A percentile compares a stretch with the other conserved stretches of the same genome.
phyloP scores from a whole-genome alignment of 2,888 invertebrate genomes.

The Drosophila anomelani region DNA sequence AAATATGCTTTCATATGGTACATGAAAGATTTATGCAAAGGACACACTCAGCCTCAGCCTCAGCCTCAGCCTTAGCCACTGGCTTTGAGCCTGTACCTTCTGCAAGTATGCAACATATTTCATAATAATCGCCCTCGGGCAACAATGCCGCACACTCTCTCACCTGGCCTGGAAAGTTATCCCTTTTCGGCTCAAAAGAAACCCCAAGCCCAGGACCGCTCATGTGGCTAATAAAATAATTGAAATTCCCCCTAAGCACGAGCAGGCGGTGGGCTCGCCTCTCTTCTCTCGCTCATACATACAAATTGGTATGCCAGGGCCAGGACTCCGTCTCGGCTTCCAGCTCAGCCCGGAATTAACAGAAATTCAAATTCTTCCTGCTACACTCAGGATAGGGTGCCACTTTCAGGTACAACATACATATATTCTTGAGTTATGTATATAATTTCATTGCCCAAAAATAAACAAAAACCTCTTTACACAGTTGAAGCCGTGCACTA shows the following conservation, averaged over 20 bases:
- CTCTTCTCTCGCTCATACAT: slow-evolving; percentile 18
- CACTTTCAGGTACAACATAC: background rate
- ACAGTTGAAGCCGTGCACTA: background rate
- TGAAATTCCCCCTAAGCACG: slow-evolving; percentile 72
- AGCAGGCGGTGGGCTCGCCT: slow-evolving; percentile 32
- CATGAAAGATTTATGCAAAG: slow-evolving; percentile 74
- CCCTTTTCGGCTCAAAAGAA: slow-evolving; percentile 54
- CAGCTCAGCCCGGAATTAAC: slow-evolving; percentile 22
- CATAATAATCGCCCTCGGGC: slow-evolving; percentile 75
- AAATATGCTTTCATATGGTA: slow-evolving; percentile 73
- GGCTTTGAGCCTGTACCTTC: slow-evolving; percentile 34
- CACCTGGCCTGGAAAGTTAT: slow-evolving; percentile 58
- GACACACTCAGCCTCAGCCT: slow-evolving; percentile 14
- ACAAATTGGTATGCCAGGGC: slow-evolving; percentile 49
- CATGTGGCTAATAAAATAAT: slow-evolving; percentile 78
- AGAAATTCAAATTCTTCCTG: slow-evolving; percentile 24
- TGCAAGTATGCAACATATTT: slow-evolving; percentile 66
- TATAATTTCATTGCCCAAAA: background rate
- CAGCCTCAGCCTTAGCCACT: slow-evolving; percentile 26
- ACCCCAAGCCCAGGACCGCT: slow-evolving; percentile 45
- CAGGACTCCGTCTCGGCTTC: slow-evolving; percentile 21
- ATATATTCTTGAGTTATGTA: background rate
- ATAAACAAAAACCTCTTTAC: background rate
- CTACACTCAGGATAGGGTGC: slow-evolving; percentile 1
- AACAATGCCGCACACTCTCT: slow-evolving; percentile 57